Percentiles rank a stretch among this genome's conserved stretches.
phyloP scores from a whole-genome alignment of 2,113 vertebrate species.

The Stegastes partitus region DNA sequence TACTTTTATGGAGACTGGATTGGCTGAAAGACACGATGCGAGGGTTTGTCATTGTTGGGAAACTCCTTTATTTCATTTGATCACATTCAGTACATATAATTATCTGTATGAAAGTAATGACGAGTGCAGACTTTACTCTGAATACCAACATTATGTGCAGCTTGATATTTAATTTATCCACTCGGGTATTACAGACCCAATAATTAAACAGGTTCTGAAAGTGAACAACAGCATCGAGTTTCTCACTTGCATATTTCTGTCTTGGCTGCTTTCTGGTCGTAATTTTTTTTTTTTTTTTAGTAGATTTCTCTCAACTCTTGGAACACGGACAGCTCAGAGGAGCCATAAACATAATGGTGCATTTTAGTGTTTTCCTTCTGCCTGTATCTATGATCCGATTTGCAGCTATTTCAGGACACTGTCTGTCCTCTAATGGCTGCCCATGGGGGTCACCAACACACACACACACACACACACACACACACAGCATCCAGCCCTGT shows the following conservation, averaged over 20 bases:
- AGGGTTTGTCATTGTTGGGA: no score
- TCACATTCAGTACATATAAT: no score
- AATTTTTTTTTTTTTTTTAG: not conserved
- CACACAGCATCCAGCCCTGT: not conserved
- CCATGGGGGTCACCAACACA: not conserved
- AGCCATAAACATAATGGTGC: not conserved
- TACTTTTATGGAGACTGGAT: no score
- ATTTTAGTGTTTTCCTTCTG: not conserved
- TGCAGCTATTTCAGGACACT: conserved; percentile 7
- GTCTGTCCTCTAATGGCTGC: conserved; percentile 41
- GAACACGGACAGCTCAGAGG: conserved; percentile 5
- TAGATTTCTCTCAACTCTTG: not conserved
- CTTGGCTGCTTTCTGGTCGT: not conserved
- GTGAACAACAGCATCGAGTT: no score
- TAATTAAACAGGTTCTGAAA: no score
- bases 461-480: not conserved
- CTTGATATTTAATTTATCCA: no score
- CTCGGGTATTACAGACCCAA: no score
- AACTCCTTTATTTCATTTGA: no score
- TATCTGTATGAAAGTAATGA: no score
- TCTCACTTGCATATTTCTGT: not conserved
- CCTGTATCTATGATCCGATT: not conserved
- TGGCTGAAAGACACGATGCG: no score
- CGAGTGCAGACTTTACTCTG: no score
- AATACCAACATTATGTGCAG: no score